phyloP scores from a whole-genome alignment of 1,140 invertebrate genomes.

The Temnothorax curvispinosus region DNA sequence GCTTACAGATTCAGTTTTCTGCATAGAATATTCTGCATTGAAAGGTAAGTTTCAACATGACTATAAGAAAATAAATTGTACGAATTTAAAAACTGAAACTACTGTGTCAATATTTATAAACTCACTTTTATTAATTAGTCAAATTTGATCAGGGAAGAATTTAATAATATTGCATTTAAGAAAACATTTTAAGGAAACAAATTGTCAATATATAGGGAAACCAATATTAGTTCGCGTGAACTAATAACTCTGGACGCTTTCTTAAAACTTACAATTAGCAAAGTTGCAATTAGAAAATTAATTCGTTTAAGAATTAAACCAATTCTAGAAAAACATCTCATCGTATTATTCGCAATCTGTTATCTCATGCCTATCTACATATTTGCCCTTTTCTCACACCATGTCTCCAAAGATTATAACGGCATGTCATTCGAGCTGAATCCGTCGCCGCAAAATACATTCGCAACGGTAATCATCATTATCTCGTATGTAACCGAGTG shows the following conservation, averaged over 20 bases:
- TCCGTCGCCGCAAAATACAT: neutral
- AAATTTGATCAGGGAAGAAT: neutral
- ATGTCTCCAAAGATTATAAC: neutral
- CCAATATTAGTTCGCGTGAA: neutral
- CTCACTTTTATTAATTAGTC: neutral
- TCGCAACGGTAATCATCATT: neutral
- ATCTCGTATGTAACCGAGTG: neutral
- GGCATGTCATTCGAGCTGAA: neutral
- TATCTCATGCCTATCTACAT: neutral
- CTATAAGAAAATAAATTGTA: neutral
- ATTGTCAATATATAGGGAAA: neutral
- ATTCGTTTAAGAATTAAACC: neutral
- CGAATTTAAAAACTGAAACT: neutral
- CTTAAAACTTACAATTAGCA: neutral
- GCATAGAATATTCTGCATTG: neutral
- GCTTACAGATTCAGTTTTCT: neutral
- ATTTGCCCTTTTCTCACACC: neutral
- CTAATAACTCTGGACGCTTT: neutral
- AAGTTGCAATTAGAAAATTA: neutral
- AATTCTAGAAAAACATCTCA: neutral
- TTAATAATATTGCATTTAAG: neutral
- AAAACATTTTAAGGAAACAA: neutral
- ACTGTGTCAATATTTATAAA: neutral
- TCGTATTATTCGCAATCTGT: neutral
- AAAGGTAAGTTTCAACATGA: conserved; percentile 3